Evolutionary conservation across 2,113 vertebrate genomes (phyloP).

Genomic region (Argyrosomus japonicus): DNA sequence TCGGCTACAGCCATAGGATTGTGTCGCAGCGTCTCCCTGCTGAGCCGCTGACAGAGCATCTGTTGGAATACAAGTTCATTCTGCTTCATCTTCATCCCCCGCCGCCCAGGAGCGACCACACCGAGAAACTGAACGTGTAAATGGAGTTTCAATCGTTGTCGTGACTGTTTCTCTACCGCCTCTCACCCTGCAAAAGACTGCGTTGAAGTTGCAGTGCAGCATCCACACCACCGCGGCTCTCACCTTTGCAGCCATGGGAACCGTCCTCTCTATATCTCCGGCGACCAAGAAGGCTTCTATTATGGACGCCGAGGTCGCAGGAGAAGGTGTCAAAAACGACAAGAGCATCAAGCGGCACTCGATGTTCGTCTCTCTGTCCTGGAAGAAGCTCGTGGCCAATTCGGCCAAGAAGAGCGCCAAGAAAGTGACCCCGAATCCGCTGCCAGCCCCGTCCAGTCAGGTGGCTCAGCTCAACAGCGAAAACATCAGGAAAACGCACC

Average conservation of each 20-base stretch:
- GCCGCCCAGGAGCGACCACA: not conserved
- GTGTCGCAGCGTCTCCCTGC: constrained; percentile 60
- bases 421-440: constrained; percentile 91
- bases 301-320: constrained; percentile 65
- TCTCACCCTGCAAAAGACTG: constrained; percentile 63
- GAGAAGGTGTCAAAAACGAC: constrained; percentile 76
- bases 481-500: constrained; percentile 75
- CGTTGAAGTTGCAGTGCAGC: constrained; percentile 52
- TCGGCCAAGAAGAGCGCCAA: constrained; percentile 93
- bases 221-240: constrained; percentile 56
- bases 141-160: constrained; percentile 75
- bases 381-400: constrained; percentile 90
- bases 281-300: constrained; percentile 83
- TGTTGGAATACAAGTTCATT: constrained; percentile 30
- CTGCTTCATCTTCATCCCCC: not conserved
- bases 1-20: constrained; percentile 44
- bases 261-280: constrained; percentile 93
- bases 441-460: constrained; percentile 59
- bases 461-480: constrained; percentile 82
- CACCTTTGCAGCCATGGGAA: constrained; percentile 87
- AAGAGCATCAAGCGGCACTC: constrained; percentile 91
- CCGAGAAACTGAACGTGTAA: constrained; percentile 34
- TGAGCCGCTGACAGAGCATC: constrained; percentile 46
- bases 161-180: constrained; percentile 67
- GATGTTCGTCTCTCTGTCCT: constrained; percentile 91